Evolutionary conservation across 2,888 invertebrate genomes (phyloP).

Genomic region (Acheta domesticus): DNA sequence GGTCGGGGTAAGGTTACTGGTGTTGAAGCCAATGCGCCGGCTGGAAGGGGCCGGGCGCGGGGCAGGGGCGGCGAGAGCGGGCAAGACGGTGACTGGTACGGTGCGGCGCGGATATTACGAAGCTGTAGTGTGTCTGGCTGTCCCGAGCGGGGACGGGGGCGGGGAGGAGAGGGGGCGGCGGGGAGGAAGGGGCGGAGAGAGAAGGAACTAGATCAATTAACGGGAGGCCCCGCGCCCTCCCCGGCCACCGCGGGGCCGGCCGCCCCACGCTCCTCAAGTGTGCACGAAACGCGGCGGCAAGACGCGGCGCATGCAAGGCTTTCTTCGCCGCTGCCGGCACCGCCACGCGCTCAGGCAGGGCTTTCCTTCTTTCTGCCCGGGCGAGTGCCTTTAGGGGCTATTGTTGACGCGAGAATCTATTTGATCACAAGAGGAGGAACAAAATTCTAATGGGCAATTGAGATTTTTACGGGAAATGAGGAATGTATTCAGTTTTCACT

Average conservation of each 20-base stretch:
- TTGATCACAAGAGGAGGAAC: too few species aligned
- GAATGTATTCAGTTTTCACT: too few species aligned
- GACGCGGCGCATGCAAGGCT: background rate
- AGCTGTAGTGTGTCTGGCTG: slow-evolving; percentile 18
- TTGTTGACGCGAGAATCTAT: too few species aligned
- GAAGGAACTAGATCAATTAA: slow-evolving; percentile 18
- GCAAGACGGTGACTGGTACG: slow-evolving; percentile 1
- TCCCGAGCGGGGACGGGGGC: background rate
- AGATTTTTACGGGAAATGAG: too few species aligned
- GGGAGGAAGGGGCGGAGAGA: background rate
- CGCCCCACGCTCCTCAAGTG: background rate
- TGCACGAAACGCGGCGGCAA: slow-evolving; percentile 10
- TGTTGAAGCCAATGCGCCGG: background rate
- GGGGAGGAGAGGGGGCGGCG: background rate
- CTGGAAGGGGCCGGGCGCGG: background rate
- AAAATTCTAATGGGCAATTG: too few species aligned
- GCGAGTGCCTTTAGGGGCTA: too few species aligned
- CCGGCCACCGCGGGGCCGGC: background rate
- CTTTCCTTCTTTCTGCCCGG: too few species aligned
- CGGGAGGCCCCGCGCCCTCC: background rate
- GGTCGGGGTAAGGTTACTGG: background rate
- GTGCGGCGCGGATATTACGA: slow-evolving; percentile 18
- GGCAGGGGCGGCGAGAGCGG: background rate
- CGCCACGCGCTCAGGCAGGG: background rate
- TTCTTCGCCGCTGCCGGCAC: background rate